Evolutionary conservation across 2,888 invertebrate species (phyloP).

Genomic region (Macaria notata): DNA sequence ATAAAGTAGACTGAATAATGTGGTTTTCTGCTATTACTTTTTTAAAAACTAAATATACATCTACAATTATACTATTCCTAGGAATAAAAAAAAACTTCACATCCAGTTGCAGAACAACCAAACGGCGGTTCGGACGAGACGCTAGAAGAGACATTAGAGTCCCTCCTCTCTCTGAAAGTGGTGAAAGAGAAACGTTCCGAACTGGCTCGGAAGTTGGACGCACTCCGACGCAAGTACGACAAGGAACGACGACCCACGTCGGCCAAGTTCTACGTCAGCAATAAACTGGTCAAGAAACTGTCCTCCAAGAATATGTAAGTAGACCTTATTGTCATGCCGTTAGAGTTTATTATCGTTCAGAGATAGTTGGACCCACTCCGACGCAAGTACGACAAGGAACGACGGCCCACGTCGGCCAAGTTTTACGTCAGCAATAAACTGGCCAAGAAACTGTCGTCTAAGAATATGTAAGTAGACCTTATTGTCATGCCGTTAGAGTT

Average conservation of each 20-base stretch:
- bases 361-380: slow-evolving; percentile 90
- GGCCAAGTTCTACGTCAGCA: slow-evolving; percentile 86
- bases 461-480: slow-evolving; percentile 46
- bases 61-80: too few species aligned
- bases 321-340: background rate
- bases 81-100: too few species aligned
- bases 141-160: slow-evolving; percentile 90
- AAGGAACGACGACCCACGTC: slow-evolving; percentile 86
- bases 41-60: too few species aligned
- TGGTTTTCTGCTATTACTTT: too few species aligned
- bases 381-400: slow-evolving; percentile 92
- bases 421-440: slow-evolving; percentile 82
- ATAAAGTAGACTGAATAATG: too few species aligned
- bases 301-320: slow-evolving; percentile 54
- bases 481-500: too few species aligned
- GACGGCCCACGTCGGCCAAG: slow-evolving; percentile 85
- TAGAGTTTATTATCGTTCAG: slow-evolving; percentile 68
- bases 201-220: slow-evolving; percentile 93
- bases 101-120: slow-evolving; percentile 38
- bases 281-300: slow-evolving; percentile 48
- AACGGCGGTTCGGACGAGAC: slow-evolving; percentile 81
- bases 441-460: slow-evolving; percentile 49
- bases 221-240: slow-evolving; percentile 90
- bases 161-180: slow-evolving; percentile 90
- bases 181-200: slow-evolving; percentile 92